These are phyloP conservation scores for Paracyclopina nana DNA, from an alignment of 1,140 invertebrate genomes.

Conservation along the genomic window DNA sequence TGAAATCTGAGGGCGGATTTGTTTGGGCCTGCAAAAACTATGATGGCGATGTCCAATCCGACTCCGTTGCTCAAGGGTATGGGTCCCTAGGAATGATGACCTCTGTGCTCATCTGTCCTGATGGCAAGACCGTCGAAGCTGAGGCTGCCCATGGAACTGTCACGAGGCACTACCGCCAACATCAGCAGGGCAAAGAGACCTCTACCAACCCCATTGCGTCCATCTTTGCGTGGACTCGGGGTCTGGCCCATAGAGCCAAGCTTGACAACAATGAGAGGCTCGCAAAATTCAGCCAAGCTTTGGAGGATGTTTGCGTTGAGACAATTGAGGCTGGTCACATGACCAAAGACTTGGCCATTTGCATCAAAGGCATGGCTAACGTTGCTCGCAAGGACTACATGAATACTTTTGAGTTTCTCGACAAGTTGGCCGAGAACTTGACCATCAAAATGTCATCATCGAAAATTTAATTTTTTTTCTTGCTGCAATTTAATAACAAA, in stretches of 20 bases:
- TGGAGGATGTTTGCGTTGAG: constrained; percentile 56
- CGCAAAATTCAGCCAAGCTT: constrained; percentile 32
- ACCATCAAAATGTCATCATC: constrained; percentile 47
- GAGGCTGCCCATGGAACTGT: constrained; percentile 83
- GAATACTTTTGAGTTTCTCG: constrained; percentile 92
- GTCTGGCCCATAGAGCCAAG: constrained; percentile 57
- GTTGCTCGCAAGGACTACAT: constrained; percentile 70
- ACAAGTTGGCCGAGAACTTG: constrained; percentile 85
- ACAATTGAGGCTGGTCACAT: constrained; percentile 67
- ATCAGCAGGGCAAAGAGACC: constrained; percentile 57
- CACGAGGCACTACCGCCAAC: constrained; percentile 62
- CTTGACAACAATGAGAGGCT: constrained; percentile 54
- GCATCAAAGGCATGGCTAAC: constrained; percentile 51
- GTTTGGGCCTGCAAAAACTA: constrained; percentile 85
- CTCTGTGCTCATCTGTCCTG: constrained; percentile 70
- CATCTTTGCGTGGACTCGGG: constrained; percentile 77
- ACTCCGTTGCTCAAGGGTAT: constrained; percentile 66
- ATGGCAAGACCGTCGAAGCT: constrained; percentile 71
- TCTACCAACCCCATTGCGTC: constrained; percentile 78
- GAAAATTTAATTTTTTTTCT: constrained; percentile 20
- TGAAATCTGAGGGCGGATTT: constrained; percentile 69
- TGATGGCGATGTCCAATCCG: constrained; percentile 75
- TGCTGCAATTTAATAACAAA: no score
- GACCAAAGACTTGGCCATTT: constrained; percentile 76
- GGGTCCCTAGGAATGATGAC: constrained; percentile 47